Evolutionary conservation across 2,888 invertebrate species (phyloP).

Genomic region (Strigamia maritima): DNA sequence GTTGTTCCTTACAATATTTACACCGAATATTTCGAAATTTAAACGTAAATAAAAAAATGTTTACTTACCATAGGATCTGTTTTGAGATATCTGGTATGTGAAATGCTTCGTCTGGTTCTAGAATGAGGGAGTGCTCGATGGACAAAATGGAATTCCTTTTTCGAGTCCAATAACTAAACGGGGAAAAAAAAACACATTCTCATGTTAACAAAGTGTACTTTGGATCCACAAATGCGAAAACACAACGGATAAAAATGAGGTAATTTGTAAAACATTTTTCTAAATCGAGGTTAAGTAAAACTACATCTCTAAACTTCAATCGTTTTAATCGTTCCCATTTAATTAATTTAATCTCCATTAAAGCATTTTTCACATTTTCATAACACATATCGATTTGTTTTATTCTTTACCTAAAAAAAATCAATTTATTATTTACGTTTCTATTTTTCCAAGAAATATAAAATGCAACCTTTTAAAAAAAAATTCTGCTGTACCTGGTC

Average conservation of each 20-base stretch:
- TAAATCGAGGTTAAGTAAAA: background rate
- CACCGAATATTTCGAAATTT: too few species aligned
- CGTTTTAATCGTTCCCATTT: background rate
- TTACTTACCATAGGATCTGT: slow-evolving; percentile 85
- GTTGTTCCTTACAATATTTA: too few species aligned
- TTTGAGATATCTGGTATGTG: slow-evolving; percentile 81
- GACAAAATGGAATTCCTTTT: slow-evolving; percentile 89
- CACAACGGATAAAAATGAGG: background rate
- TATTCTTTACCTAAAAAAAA: background rate
- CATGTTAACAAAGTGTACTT: background rate
- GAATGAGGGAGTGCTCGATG: slow-evolving; percentile 87
- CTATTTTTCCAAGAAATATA: background rate
- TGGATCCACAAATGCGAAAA: background rate
- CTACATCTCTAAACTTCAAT: background rate
- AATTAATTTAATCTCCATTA: background rate
- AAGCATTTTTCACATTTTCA: too few species aligned
- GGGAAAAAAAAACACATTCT: background rate
- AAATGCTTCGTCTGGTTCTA: slow-evolving; percentile 79
- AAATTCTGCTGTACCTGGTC: background rate
- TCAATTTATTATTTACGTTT: background rate
- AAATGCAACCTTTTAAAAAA: background rate
- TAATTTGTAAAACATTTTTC: background rate
- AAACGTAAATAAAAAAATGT: too few species aligned
- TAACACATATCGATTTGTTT: background rate
- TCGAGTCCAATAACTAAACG: slow-evolving; percentile 79